Conservation (phyloP, 2,797 vertebrate species). For the Eidolon dupreanum region DNA sequence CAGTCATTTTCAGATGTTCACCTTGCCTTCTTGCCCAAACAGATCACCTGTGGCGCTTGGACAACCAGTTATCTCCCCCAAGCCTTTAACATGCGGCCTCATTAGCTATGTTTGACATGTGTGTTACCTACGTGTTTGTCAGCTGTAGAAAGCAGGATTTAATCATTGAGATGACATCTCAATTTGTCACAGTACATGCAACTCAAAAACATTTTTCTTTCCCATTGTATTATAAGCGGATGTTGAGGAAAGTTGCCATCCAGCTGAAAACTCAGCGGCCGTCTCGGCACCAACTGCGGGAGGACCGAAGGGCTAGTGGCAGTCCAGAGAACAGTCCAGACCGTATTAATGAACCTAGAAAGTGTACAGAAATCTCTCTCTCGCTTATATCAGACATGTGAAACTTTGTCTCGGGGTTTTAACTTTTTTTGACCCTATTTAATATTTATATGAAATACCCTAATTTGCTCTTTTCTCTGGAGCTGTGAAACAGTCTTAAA, state of each 20-base stretch:
- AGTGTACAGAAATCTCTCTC: background rate
- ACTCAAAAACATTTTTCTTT: background rate
- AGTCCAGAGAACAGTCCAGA: background rate
- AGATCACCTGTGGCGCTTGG: background rate
- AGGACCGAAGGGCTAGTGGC: background rate
- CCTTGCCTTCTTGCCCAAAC: background rate
- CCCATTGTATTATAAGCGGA: background rate
- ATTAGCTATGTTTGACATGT: background rate
- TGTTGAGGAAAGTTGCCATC: background rate
- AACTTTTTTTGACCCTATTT: background rate
- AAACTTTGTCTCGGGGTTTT: background rate
- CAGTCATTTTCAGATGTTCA: background rate
- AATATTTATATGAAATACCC: background rate
- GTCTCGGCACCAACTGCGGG: background rate
- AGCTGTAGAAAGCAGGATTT: background rate
- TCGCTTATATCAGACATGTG: background rate
- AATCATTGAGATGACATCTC: background rate
- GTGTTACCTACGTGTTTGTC: background rate
- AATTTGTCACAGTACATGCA: background rate
- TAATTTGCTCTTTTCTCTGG: constrained; percentile 12
- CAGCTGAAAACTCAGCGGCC: background rate
- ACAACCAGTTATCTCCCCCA: background rate
- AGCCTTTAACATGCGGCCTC: background rate
- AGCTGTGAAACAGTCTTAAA: background rate
- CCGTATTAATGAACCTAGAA: background rate